Base-by-base conservation (phyloP, 2,888 invertebrate genomes). In the Schrankia costaestrigalis region DNA sequence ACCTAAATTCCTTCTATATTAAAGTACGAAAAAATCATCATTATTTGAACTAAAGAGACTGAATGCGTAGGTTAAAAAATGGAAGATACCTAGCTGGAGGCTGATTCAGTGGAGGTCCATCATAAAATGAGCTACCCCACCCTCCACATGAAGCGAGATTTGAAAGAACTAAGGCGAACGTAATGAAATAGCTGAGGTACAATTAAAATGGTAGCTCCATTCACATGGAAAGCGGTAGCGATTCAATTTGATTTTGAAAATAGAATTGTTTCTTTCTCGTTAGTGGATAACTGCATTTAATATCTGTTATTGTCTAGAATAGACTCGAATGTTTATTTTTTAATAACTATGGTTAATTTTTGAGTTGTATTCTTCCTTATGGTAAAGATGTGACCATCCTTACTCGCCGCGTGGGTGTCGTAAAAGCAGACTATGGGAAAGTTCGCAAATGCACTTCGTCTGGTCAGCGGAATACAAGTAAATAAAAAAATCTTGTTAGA, bases 231-330 rank as follows among this genome's bases (percentile, higher is more conserved):
- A 67, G 51, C 51, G 52, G 62, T 55, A 55, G 59, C 61, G 52
- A 67, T 69, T 63, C 62, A 71, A 73, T 77, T 76, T 65, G 63
- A 69, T 71, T 70, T 63, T 53, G 54, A 61, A n/a, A 62, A 65
- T 71, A 60, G 56, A 62, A 66, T 67, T 67, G 67, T 70, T 61
- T 54, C 53, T 45, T 52, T 45, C 46, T 51, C 39, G 48, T 55
- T 57, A 55, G 39, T 30, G 26, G 25, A 31, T 37, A 49, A 45
- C 41, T 55, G 46, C 42, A 54, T n/a, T n/a, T n/a, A n/a, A n/a
- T 45, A 42, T 38, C 12, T 43, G 22, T 45, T 57, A 49, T 45
- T 57, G 40, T 44, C 24, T 36, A 17, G 24, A 26, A 24, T 42
- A 22, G 31, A 30, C 22, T n/a, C n/a, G n/a, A n/a, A n/a, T n/a